Percentiles rank a stretch among this genome's conserved stretches.
Evolutionary conservation across 2,888 invertebrate genomes (phyloP).

Genomic region (Pristionchus fissidentatus): DNA sequence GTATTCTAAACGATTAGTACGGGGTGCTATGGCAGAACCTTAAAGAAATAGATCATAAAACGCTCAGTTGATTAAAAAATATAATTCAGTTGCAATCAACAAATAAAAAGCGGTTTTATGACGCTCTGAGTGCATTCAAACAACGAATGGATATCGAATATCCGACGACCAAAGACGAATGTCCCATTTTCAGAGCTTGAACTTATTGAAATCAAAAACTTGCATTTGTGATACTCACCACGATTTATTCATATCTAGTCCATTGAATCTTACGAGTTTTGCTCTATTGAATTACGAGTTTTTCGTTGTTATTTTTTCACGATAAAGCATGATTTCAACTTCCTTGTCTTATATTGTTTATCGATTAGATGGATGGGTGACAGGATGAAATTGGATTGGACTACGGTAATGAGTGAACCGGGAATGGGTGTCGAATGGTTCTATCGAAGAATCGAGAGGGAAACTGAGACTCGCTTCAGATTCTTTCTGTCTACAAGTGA

Average conservation of each 20-base stretch:
- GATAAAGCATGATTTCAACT: conserved; percentile 1
- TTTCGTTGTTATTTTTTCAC: not conserved
- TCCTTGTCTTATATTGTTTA: no score
- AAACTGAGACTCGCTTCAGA: not conserved
- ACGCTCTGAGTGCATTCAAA: conserved; percentile 10
- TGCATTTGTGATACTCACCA: not conserved
- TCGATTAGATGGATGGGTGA: no score
- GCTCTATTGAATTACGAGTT: not conserved
- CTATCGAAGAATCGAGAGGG: not conserved
- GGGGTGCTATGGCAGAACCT: no score
- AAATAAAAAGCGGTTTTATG: conserved; percentile 27
- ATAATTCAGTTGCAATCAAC: conserved; percentile 4
- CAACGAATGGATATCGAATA: conserved; percentile 15
- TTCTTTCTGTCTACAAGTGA: conserved; percentile 15
- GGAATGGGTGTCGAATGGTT: not conserved
- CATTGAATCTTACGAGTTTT: not conserved
- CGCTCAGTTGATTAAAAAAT: not conserved
- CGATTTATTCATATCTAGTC: not conserved
- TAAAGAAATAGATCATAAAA: no score
- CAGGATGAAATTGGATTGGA: not conserved
- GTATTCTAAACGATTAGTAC: no score
- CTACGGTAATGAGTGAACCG: no score
- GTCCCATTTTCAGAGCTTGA: conserved; percentile 14
- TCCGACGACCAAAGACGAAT: conserved; percentile 3
- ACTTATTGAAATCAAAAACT: not conserved